Evolutionary conservation across 2,888 invertebrate genomes (phyloP).

Genomic region (Philaethria dido): DNA sequence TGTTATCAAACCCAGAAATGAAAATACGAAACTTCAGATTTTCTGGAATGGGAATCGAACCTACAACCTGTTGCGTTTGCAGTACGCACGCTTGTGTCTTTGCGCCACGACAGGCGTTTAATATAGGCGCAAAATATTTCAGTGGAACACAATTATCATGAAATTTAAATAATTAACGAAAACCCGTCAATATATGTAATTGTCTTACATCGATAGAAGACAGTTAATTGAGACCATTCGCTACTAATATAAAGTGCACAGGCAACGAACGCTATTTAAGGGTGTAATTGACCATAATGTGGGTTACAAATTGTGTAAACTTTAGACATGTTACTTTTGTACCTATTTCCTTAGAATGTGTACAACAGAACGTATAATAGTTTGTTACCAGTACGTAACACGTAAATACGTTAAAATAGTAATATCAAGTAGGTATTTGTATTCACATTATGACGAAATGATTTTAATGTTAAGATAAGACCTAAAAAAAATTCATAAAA

Average conservation of each 20-base stretch:
- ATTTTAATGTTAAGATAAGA: neutral
- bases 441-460: neutral
- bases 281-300: constrained; percentile 21
- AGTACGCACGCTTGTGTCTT: too few species aligned
- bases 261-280: constrained; percentile 3
- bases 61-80: too few species aligned
- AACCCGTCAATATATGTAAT: neutral
- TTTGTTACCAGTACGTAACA: neutral
- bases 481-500: too few species aligned
- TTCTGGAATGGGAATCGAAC: too few species aligned
- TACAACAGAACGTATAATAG: neutral
- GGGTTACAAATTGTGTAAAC: constrained; percentile 13
- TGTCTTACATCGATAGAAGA: constrained; percentile 15
- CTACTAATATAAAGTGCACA: constrained; percentile 3
- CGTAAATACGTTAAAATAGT: too few species aligned
- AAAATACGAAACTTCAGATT: too few species aligned
- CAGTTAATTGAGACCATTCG: neutral
- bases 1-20: too few species aligned
- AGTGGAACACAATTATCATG: neutral
- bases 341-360: constrained; percentile 1
- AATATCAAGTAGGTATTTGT: too few species aligned
- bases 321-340: neutral
- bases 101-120: too few species aligned
- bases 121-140: constrained; percentile 1
- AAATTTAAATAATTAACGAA: constrained; percentile 15